Percentiles rank a stretch among this genome's conserved stretches.
Evolutionary conservation across 2,888 invertebrate genomes (phyloP).

Genomic region (Hydroisotoma schaefferi): DNA sequence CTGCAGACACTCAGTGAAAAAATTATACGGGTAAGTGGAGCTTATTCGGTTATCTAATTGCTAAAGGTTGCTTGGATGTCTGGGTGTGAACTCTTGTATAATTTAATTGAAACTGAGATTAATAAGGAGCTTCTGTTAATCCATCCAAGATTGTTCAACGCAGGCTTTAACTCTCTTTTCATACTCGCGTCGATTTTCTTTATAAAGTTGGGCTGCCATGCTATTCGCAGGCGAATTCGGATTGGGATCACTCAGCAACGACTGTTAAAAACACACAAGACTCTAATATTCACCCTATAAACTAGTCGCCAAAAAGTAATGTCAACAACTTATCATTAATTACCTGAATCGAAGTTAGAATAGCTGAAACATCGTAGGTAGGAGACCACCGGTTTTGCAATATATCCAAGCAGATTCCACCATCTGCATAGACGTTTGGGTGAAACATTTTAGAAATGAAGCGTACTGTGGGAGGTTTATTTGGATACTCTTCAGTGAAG

Average conservation of each 20-base stretch:
- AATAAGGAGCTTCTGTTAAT: constrained; percentile 63
- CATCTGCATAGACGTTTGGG: constrained; percentile 99
- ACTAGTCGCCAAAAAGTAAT: neutral
- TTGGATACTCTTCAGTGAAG: constrained; percentile 99
- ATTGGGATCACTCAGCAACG: constrained; percentile 98
- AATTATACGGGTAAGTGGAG: too few species aligned
- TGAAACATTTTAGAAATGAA: constrained; percentile 99
- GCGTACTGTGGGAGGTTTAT: constrained; percentile 98
- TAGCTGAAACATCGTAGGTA: constrained; percentile 98
- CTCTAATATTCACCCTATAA: too few species aligned
- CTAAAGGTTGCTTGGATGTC: too few species aligned
- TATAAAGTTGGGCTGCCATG: constrained; percentile 98
- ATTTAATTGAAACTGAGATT: too few species aligned
- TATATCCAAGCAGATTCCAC: constrained; percentile 98
- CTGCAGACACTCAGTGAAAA: too few species aligned
- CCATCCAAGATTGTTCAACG: constrained; percentile 94
- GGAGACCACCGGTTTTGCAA: constrained; percentile 99
- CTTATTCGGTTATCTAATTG: too few species aligned
- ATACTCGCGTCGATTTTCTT: constrained; percentile 98
- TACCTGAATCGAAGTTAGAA: constrained; percentile 88
- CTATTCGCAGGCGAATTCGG: constrained; percentile 99
- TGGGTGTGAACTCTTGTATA: too few species aligned
- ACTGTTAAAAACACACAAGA: constrained; percentile 59
- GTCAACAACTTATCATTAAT: neutral
- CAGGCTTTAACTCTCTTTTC: constrained; percentile 99